A percentile compares a stretch with the other conserved stretches of the same genome.
Conservation (phyloP, 1,140 invertebrate genomes). For the Drosophila mauritiana region DNA sequence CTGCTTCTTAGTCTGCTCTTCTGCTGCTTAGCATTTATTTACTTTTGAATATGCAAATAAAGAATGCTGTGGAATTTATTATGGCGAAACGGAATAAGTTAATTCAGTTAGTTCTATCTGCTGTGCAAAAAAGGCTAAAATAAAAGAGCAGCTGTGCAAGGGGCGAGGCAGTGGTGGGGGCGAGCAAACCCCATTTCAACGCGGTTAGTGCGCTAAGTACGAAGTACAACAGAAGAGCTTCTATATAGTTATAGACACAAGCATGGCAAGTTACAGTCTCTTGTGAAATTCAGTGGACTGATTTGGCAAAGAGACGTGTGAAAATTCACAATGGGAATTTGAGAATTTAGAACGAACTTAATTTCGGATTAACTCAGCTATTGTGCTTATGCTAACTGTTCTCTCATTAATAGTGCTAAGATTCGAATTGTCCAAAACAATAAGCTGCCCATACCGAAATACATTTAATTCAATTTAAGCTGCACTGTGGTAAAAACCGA, state of each 20-base stretch:
- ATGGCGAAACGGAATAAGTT: slow-evolving; percentile 62
- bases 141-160: slow-evolving; percentile 18
- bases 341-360: slow-evolving; percentile 3
- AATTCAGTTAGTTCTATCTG: slow-evolving; percentile 58
- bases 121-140: slow-evolving; percentile 56
- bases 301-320: slow-evolving; percentile 28
- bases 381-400: neutral
- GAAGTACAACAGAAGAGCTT: slow-evolving; percentile 67
- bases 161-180: slow-evolving; percentile 12
- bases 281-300: slow-evolving; percentile 36
- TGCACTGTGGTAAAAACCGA: neutral
- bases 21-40: slow-evolving; percentile 55
- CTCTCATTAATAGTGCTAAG: too few species aligned
- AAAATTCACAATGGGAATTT: slow-evolving; percentile 15
- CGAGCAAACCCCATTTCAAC: slow-evolving; percentile 62
- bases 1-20: slow-evolving; percentile 5
- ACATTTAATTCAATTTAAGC: too few species aligned
- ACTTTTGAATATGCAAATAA: slow-evolving; percentile 79
- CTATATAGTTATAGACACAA: slow-evolving; percentile 72
- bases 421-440: too few species aligned
- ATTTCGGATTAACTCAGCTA: slow-evolving; percentile 7
- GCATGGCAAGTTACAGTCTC: slow-evolving; percentile 38
- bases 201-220: slow-evolving; percentile 69
- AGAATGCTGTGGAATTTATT: slow-evolving; percentile 74
- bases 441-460: neutral